Evolutionary conservation across 2,888 invertebrate species (phyloP).

Genomic region (Chrysolina americana): DNA sequence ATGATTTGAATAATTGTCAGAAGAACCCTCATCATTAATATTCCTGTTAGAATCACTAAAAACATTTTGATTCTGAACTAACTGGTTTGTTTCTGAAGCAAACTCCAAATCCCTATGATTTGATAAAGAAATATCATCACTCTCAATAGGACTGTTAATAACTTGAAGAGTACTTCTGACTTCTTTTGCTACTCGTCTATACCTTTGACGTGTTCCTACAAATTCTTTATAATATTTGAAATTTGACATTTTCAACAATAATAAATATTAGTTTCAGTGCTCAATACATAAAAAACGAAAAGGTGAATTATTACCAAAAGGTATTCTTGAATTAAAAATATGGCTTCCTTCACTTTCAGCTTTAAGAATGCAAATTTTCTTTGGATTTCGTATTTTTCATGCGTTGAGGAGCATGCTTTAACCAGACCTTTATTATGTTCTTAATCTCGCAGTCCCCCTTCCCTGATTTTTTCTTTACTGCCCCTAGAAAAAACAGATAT

Average conservation of each 20-base stretch:
- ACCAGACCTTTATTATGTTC: conserved; percentile 23
- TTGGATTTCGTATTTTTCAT: conserved; percentile 21
- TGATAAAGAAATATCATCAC: conserved; percentile 4
- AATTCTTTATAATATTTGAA: conserved; percentile 26
- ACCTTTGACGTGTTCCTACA: conserved; percentile 25
- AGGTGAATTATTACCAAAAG: background rate
- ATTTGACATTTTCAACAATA: conserved; percentile 20
- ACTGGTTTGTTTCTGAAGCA: conserved; percentile 20
- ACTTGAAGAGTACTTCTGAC: conserved; percentile 20
- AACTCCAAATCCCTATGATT: conserved; percentile 2
- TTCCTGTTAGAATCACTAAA: too few species aligned
- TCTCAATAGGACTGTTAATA: conserved; percentile 14
- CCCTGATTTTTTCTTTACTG: conserved; percentile 10
- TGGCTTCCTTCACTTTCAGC: background rate
- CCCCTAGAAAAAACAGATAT: conserved; percentile 17
- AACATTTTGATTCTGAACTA: conserved; percentile 7
- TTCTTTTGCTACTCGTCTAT: conserved; percentile 21
- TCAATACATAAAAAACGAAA: background rate
- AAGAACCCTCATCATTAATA: too few species aligned
- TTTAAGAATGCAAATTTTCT: conserved; percentile 5
- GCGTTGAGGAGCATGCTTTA: conserved; percentile 26
- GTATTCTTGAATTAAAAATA: background rate
- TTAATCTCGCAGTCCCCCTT: conserved; percentile 15
- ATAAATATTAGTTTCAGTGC: background rate
- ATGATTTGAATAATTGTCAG: too few species aligned